Percentiles rank a stretch among this genome's conserved stretches.
Conservation (phyloP, 2,113 vertebrate genomes). For the Gymnogyps californianus region DNA sequence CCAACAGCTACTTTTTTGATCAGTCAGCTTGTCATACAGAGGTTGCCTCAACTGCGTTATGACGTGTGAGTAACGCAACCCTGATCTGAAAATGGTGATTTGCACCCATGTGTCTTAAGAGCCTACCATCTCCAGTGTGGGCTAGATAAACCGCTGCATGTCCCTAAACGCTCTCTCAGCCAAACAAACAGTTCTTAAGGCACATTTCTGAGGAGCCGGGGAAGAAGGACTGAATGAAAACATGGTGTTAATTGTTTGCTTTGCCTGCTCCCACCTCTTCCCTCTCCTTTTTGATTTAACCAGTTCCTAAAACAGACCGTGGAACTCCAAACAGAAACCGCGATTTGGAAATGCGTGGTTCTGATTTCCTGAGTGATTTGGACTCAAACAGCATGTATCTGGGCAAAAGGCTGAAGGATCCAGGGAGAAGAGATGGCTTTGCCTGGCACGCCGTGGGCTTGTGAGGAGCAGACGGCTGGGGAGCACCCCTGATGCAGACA, state of each 20-base stretch:
- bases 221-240: not conserved
- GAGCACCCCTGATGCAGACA: not conserved
- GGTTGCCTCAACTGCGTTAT: not conserved
- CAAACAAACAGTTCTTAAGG: not conserved
- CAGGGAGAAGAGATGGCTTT: accelerated
- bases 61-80: too few species aligned
- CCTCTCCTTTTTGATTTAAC: not conserved
- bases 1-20: not conserved
- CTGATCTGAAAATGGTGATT: accelerated
- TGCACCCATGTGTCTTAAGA: not conserved
- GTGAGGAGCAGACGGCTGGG: not conserved
- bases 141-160: too few species aligned
- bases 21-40: not conserved
- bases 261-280: not conserved
- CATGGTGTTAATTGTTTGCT: too few species aligned
- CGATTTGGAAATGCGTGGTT: accelerated
- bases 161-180: not conserved
- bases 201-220: not conserved
- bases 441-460: accelerated
- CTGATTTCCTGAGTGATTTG: accelerated
- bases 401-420: not conserved
- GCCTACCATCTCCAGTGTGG: too few species aligned
- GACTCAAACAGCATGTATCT: accelerated
- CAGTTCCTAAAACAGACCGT: not conserved
- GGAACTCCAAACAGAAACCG: not conserved